Evolutionary conservation across 2,888 invertebrate genomes (phyloP), one percentile per base, ranked within the genome.

Genomic region (Melinaea marsaeus): DNA sequence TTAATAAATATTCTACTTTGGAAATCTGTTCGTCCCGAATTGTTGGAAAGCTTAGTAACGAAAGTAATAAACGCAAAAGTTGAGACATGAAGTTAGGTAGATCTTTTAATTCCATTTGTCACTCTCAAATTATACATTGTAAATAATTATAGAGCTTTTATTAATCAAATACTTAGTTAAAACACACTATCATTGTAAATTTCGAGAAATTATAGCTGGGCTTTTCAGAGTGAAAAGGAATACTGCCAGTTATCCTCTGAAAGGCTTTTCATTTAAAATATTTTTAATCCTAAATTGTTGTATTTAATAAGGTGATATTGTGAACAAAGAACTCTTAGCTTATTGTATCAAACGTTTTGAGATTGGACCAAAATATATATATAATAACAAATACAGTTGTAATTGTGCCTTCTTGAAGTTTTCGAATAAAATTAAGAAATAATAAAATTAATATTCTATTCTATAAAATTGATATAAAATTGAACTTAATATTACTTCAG

Each of bases 401-500:
- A 32, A 51, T 32, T 51, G 6, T 51, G n/a, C 7, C 22, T 51
- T 51, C 51, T 51, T 51, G 51, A 6, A 4, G 51, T 32, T n/a
- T 51, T 51, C 22, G 1, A 51, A 51, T 51, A 51, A 51, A 51
- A 51, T 32, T 51, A 51, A 51, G 9, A 51, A 32, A n/a, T 32
- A 51, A 51, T 6, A 32, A 32, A 22, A 51, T 51, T 51, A 7
- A 7, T 32, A 32, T 51, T 51, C 51, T 32, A 51, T 51, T 51
- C 32, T 9, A 11, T 51, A 32, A 51, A 22, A 51, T 9, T 32
- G 22, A 32, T 22, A 51, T 32, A 51, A 51, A 51, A 9, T 22
- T 7, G 32, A 51, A n/a, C 51, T 32, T 51, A 32, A 51, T 51
- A 51, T 51, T 32, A 48, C 13, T 51, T 51, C 51, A 51, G 51